These are phyloP conservation scores for Tribolium madens DNA, from an alignment of 1,140 invertebrate genomes.

Conservation along the genomic window DNA sequence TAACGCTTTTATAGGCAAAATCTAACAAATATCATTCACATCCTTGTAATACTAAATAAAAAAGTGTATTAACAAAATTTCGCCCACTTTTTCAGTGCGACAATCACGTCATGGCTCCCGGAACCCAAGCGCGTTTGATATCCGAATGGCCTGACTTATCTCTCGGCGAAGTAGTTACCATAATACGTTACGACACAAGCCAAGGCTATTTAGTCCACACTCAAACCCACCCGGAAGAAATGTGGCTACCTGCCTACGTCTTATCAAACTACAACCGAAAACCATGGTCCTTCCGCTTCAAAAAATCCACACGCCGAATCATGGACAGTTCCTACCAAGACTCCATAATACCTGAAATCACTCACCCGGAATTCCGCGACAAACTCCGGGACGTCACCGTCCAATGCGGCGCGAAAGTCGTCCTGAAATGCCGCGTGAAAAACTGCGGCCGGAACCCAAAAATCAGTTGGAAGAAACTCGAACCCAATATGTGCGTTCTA, in stretches of 20 bases:
- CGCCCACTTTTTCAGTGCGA: slow-evolving; percentile 60
- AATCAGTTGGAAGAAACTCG: slow-evolving; percentile 71
- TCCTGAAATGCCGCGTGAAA: slow-evolving; percentile 60
- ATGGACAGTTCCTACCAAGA: slow-evolving; percentile 63
- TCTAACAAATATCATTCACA: background rate
- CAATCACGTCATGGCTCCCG: slow-evolving; percentile 67
- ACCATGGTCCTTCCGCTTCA: slow-evolving; percentile 73
- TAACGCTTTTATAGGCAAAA: background rate
- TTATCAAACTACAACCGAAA: slow-evolving; percentile 69
- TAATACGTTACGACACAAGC: slow-evolving; percentile 66
- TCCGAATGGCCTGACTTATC: slow-evolving; percentile 69
- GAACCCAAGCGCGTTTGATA: slow-evolving; percentile 68
- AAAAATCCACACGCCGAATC: slow-evolving; percentile 48
- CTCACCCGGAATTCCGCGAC: slow-evolving; percentile 61
- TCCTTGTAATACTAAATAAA: no score
- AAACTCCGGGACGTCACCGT: slow-evolving; percentile 59
- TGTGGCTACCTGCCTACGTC: slow-evolving; percentile 76
- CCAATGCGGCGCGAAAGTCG: slow-evolving; percentile 57
- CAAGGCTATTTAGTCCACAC: slow-evolving; percentile 66
- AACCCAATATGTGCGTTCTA: slow-evolving; percentile 69
- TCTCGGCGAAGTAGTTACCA: slow-evolving; percentile 68
- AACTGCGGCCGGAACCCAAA: slow-evolving; percentile 58
- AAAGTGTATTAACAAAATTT: no score
- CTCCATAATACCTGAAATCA: slow-evolving; percentile 52
- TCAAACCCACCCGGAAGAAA: slow-evolving; percentile 67